Percentiles rank a stretch among this genome's conserved stretches.
phyloP scores from a whole-genome alignment of 2,113 vertebrate genomes.

The Etheostoma spectabile region DNA sequence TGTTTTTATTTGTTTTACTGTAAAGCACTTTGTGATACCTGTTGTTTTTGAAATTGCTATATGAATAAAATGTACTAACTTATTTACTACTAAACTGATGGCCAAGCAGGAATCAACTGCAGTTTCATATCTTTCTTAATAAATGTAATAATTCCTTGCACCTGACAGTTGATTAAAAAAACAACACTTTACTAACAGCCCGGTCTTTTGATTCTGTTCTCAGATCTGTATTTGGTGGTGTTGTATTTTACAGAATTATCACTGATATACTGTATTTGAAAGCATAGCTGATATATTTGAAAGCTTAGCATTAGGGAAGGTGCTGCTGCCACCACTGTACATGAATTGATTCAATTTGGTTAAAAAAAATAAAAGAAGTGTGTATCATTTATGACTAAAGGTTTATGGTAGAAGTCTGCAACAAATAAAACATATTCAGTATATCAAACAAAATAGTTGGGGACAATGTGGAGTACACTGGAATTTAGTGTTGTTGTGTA shows the following conservation, averaged over 20 bases:
- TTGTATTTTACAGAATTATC: background rate
- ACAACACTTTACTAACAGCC: background rate
- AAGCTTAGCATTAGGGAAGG: background rate
- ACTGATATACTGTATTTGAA: background rate
- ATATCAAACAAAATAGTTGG: background rate
- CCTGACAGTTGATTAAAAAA: background rate
- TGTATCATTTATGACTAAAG: background rate
- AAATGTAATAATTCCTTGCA: background rate
- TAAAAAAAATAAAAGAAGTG: too few species aligned
- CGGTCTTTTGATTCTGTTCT: background rate
- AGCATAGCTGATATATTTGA: background rate
- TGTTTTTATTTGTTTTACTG: too few species aligned
- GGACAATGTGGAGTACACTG: background rate
- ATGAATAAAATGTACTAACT: too few species aligned
- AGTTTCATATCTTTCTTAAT: background rate
- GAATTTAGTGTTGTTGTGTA: conserved; percentile 1
- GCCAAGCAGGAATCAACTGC: background rate
- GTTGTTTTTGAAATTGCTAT: too few species aligned
- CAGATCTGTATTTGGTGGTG: too few species aligned
- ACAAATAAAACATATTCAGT: conserved; percentile 2
- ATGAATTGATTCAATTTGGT: too few species aligned
- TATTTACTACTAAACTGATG: background rate
- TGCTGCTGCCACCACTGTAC: background rate
- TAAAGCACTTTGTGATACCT: too few species aligned
- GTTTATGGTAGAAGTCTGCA: background rate